Evolutionary conservation across 2,797 vertebrate genomes (phyloP).

Genomic region (Brachymystax lenok): DNA sequence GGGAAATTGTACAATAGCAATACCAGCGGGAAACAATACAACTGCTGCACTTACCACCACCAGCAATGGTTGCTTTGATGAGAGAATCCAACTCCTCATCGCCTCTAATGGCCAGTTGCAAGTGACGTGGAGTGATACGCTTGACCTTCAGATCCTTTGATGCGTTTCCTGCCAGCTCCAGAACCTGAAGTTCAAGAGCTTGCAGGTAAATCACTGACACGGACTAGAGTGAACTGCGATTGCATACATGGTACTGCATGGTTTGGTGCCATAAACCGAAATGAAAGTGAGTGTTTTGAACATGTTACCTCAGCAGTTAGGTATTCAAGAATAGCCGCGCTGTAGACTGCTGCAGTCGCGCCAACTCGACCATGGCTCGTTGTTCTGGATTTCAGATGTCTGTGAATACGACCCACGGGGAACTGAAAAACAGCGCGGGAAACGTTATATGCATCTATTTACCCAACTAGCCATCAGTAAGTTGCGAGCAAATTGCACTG

Average conservation of each 20-base stretch:
- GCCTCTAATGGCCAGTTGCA: conserved; percentile 83
- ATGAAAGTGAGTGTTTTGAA: background rate
- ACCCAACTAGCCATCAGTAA: background rate
- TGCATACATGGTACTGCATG: background rate
- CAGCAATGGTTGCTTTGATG: conserved; percentile 83
- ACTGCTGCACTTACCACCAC: conserved; percentile 70
- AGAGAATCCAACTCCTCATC: conserved; percentile 83
- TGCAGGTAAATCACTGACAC: background rate
- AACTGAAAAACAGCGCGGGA: conserved; percentile 59
- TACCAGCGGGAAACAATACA: background rate
- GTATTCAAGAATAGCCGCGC: conserved; percentile 84
- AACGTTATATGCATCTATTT: background rate
- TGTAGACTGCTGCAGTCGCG: conserved; percentile 82
- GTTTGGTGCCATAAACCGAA: too few species aligned
- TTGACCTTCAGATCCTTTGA: conserved; percentile 85
- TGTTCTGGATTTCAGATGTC: conserved; percentile 81
- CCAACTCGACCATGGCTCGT: conserved; percentile 83
- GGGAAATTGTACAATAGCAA: background rate
- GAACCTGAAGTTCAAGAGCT: conserved; percentile 58
- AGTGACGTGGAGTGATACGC: conserved; percentile 81
- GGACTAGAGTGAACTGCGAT: background rate
- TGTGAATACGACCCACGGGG: conserved; percentile 82
- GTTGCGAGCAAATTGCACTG: background rate
- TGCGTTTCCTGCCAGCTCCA: conserved; percentile 82
- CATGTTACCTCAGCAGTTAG: conserved; percentile 89